A percentile compares a stretch with the other conserved stretches of the same genome.
Evolutionary conservation across 2,888 invertebrate genomes (phyloP).

Genomic region (Drosophila paracracens): DNA sequence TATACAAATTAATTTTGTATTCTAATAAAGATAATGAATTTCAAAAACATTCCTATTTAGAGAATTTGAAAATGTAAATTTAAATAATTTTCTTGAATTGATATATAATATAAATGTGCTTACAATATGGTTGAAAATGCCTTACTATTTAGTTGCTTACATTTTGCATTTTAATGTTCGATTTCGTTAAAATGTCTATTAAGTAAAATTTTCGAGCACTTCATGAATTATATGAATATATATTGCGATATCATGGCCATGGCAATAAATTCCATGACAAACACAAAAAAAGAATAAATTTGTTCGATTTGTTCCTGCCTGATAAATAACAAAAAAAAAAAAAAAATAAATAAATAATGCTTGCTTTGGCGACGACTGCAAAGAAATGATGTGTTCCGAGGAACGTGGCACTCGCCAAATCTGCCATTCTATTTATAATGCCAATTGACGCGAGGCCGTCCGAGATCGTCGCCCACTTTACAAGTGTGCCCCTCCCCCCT

Average conservation of each 20-base stretch:
- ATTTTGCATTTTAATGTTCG: not conserved
- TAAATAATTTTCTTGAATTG: too few relatives aligned
- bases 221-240: not conserved
- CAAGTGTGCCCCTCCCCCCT: slow-evolving; percentile 6
- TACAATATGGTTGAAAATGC: not conserved
- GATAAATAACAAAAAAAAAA: not conserved
- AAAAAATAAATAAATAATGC: slow-evolving; percentile 1
- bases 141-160: not conserved
- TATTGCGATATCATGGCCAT: not conserved
- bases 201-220: not conserved
- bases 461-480: slow-evolving; percentile 57
- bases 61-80: not conserved
- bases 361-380: slow-evolving; percentile 10
- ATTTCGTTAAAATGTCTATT: not conserved
- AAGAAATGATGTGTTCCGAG: slow-evolving; percentile 33
- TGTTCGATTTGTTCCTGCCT: not conserved
- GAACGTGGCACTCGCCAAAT: slow-evolving; percentile 51
- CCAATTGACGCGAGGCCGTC: slow-evolving; percentile 69
- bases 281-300: not conserved
- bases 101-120: not conserved
- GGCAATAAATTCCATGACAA: not conserved
- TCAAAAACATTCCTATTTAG: not conserved
- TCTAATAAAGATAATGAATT: not conserved
- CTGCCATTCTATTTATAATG: slow-evolving; percentile 66
- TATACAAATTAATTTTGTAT: not conserved